Evolutionary conservation across 1,140 invertebrate species (phyloP).

Genomic region (Cherax quadricarinatus): DNA sequence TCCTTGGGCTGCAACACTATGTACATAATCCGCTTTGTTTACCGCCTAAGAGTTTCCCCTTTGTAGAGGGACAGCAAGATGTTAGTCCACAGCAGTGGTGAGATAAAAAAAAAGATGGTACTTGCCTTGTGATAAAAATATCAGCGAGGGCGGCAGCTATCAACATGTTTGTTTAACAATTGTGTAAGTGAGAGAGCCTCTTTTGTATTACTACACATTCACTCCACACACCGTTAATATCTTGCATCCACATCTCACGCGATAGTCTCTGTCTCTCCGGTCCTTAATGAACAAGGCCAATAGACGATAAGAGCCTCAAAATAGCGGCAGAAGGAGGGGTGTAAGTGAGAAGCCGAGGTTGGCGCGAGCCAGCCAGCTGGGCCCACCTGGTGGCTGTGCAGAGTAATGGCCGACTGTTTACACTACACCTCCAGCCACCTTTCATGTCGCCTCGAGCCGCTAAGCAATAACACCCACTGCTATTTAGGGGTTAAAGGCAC

Average conservation of each 20-base stretch:
- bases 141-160: too few relatives aligned
- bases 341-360: slow-evolving; percentile 32
- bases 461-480: slow-evolving; percentile 51
- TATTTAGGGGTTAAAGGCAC: slow-evolving; percentile 27
- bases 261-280: slow-evolving; percentile 39
- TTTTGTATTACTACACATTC: neutral
- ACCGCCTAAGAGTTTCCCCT: too few relatives aligned
- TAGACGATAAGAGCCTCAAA: slow-evolving; percentile 15
- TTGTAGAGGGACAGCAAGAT: too few relatives aligned
- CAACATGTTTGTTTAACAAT: too few relatives aligned
- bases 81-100: too few relatives aligned
- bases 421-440: slow-evolving; percentile 36
- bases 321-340: neutral
- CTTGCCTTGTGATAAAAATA: too few relatives aligned
- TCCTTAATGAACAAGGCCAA: slow-evolving; percentile 10
- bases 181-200: too few relatives aligned
- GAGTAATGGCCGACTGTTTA: slow-evolving; percentile 55
- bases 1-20: neutral
- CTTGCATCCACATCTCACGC: slow-evolving; percentile 43
- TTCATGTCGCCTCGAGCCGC: slow-evolving; percentile 52
- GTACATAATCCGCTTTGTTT: too few relatives aligned
- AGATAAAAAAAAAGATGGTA: too few relatives aligned
- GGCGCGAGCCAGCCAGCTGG: slow-evolving; percentile 38
- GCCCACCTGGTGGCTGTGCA: slow-evolving; percentile 22
- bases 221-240: slow-evolving; percentile 52